Base-by-base conservation (phyloP, 2,797 vertebrate genomes). In the Enteromius afrohamiltoni region DNA sequence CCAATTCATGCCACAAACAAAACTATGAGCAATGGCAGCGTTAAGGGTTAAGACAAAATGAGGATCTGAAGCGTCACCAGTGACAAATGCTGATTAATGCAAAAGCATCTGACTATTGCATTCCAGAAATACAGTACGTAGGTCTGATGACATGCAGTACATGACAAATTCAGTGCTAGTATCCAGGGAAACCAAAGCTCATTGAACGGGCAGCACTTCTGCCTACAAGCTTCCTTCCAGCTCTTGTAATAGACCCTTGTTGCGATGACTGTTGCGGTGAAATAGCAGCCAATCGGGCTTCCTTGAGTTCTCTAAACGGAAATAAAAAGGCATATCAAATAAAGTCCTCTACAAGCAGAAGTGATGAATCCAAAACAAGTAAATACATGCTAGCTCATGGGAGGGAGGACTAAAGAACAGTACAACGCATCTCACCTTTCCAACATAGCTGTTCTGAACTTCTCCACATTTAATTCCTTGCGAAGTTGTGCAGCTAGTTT, bases 391-490 rank as follows among this genome's bases (percentile, higher is more conserved):
- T 65, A 7, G 23, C 9, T 29, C 13, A 29, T 75, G 11, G 37
- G 40, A 5, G 2, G 0, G 0, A 77, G 23, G 31, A 26, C 14
- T 65, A 29, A 0, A 75, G 10, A 51, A 53, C 1, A 21, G 37
- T 2, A 31, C 10, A 40, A 68, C 91, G 3, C 7, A 0, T 34
- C 62, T 90, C 93, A 97, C 97, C 96, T 98, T 91, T 99, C 96
- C 85, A 99, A 92, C 94, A 96, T 94, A 74, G 97, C 97, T 0
- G 95, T 98, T 92, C 96, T 97, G 90, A 95, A 95, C 89, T 95
- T 98, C 90, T 99, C 98, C 78, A 97, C 94, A 8, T 96, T 95
- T 4, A 99, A 95, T 87, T 97, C 96, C 88, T 91, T 93, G 80
- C 95, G 96, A 42, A 99, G 96, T 90, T 96, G 94, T 85, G 96